Base-by-base conservation (phyloP, 64 coral and sea anemone species). In the Montipora sp. region DNA sequence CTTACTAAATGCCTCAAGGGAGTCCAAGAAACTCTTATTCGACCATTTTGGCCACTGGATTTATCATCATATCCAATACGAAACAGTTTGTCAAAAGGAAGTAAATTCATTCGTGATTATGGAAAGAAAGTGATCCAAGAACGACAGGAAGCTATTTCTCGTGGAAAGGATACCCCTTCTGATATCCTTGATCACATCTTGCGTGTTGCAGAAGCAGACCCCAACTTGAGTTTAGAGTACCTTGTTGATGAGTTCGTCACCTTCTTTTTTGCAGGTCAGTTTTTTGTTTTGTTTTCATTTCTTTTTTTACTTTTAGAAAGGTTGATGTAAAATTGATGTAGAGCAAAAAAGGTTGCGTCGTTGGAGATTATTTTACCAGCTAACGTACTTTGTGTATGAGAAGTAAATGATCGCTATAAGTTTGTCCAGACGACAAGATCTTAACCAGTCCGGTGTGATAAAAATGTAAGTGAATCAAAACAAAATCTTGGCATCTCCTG, bases 161-260 rank as follows among this genome's bases (percentile, higher is more conserved):
- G 45, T 43, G 81, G 75, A n/a, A 48, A 80, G 6, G 9, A 90
- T 13, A 83, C 60, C 7, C 95, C 79, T 8, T 36, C 20, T 21
- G 95, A 96, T 78, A 79, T 96, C 48, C 66, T 96, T 43, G 67
- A 80, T 9, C 95, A 96, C 48, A 90, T 96, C 61, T 83, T 96
- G 11, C 59, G 60, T 53, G 89, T 90, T 11, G 82, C 80, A 15
- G 76, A 89, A 73, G 73, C 65, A 24, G 86, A 96, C 5, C 5
- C 87, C 14, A 88, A 65, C n/a, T 27, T 78, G 6, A 87, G 81
- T 48, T 75, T 91, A 59, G 88, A 93, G 7, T 80, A 96, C 16
- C 78, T 96, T 51, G 22, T 93, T 6, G 95, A 96, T 74, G 87
- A 96, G 19, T 96, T 96, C 77, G 47, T 81, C 19, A 93, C 95